Base-by-base conservation (phyloP, 2,797 vertebrate species). In the Pitangus sulphuratus region DNA sequence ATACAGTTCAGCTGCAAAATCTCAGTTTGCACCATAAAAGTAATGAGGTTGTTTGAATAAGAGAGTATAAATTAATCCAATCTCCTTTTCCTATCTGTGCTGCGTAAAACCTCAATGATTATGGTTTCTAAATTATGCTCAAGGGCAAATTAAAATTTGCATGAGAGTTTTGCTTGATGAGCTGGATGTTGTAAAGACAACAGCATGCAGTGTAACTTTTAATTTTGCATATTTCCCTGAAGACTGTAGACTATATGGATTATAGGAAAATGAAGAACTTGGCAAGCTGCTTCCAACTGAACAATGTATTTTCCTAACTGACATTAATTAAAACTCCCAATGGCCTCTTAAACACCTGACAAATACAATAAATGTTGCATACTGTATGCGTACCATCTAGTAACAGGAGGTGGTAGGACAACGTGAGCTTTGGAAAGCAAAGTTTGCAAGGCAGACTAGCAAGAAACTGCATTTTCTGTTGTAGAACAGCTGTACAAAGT, bases 61-160 rank as follows among this genome's bases (percentile, higher is more conserved):
- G 98, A 98, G 98, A 97, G 97, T 99, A 98, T 98, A 99, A 99
- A 99, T 99, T 99, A 99, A 99, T 99, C 98, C 98, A 98, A 98
- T 98, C 98, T 98, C 98, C 96, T 97, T 98, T 97, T 97, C 98
- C 98, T 98, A 98, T 98, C 98, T 98, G 95, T 97, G 97, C 98
- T 98, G 98, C n/a, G 97, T 98, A 98, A 98, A 98, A 98, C 98
- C 98, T 98, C 98, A 99, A 99, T 99, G 99, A 99, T 99, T 99
- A 99, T 99, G 98, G 99, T 99, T 98, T 99, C 99, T 99, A 99
- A 99, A 99, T 99, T 99, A 99, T 99, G 99, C 99, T 99, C 99
- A 99, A 99, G 99, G 99, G 99, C 99, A 99, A 99, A 99, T 98
- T 99, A 98, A 98, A 99, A 99, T 99, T 99, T 99, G 99, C 99